Percentiles rank a stretch among this genome's conserved stretches.
These are phyloP conservation scores for Cyaniris semiargus DNA, from an alignment of 2,888 invertebrate species.

Conservation along the genomic window DNA sequence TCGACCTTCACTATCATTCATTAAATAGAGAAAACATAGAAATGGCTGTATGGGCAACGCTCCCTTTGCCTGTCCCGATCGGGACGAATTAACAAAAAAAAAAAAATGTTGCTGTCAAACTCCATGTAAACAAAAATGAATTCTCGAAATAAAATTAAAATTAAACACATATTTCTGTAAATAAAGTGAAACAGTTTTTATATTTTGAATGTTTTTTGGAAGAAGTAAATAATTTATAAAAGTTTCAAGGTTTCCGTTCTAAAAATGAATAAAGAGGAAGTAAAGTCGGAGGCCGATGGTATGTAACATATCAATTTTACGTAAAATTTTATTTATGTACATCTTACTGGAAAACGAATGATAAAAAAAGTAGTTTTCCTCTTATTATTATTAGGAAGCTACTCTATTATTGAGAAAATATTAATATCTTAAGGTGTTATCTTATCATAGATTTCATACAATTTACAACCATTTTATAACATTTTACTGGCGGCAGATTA, in stretches of 20 bases:
- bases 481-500: no score
- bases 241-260: neutral
- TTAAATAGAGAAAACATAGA: no score
- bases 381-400: neutral
- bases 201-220: neutral
- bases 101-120: no score
- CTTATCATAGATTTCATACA: neutral
- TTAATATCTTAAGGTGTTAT: neutral
- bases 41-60: no score
- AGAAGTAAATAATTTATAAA: neutral
- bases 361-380: neutral
- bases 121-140: constrained; percentile 28
- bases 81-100: no score
- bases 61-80: no score
- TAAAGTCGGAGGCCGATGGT: constrained; percentile 53
- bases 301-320: constrained; percentile 41
- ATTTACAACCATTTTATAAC: neutral
- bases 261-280: constrained; percentile 48
- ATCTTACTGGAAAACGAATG: neutral
- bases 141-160: constrained; percentile 28
- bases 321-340: neutral
- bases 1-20: no score
- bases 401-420: neutral
- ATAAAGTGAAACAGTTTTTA: neutral
- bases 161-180: neutral